Percentiles rank a stretch among this genome's conserved stretches.
These are phyloP conservation scores for Perognathus longimembris DNA, from an alignment of 2,113 vertebrate species.

Conservation along the genomic window DNA sequence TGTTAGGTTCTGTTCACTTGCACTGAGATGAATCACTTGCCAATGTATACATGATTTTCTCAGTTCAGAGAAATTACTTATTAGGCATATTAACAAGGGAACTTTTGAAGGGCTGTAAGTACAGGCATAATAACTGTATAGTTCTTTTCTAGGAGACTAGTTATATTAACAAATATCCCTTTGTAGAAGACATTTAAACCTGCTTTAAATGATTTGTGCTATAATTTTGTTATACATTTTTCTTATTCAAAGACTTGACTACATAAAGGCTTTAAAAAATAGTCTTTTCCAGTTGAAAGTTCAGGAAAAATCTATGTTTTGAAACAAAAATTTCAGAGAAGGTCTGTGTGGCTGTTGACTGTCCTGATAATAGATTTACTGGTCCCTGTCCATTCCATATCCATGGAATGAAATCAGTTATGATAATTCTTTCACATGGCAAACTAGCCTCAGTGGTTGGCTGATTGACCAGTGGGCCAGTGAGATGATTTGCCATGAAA, in stretches of 20 bases:
- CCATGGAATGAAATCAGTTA: not conserved
- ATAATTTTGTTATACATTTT: constrained; percentile 67
- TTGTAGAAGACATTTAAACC: constrained; percentile 55
- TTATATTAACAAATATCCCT: constrained; percentile 63
- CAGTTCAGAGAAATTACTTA: constrained; percentile 68
- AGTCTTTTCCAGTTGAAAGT: not conserved
- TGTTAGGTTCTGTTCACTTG: constrained; percentile 59
- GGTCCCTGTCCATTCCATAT: no score
- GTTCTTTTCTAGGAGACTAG: constrained; percentile 63
- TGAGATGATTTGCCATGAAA: not conserved
- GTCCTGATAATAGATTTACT: not conserved
- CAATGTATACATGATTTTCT: constrained; percentile 60
- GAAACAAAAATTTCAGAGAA: constrained; percentile 31
- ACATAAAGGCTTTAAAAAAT: constrained; percentile 27
- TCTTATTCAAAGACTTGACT: constrained; percentile 54
- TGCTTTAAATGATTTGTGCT: constrained; percentile 55
- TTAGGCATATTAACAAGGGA: constrained; percentile 67
- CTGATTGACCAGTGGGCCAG: not conserved
- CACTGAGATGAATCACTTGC: constrained; percentile 62
- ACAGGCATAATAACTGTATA: constrained; percentile 64
- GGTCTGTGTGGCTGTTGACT: not conserved
- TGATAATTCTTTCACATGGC: not conserved
- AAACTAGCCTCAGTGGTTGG: not conserved
- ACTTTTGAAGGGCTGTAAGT: constrained; percentile 64
- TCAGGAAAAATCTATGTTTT: constrained; percentile 15